Percentiles rank a stretch among this genome's conserved stretches.
Evolutionary conservation across 2,888 invertebrate species (phyloP).

Genomic region (Listrodromus nycthemerus): DNA sequence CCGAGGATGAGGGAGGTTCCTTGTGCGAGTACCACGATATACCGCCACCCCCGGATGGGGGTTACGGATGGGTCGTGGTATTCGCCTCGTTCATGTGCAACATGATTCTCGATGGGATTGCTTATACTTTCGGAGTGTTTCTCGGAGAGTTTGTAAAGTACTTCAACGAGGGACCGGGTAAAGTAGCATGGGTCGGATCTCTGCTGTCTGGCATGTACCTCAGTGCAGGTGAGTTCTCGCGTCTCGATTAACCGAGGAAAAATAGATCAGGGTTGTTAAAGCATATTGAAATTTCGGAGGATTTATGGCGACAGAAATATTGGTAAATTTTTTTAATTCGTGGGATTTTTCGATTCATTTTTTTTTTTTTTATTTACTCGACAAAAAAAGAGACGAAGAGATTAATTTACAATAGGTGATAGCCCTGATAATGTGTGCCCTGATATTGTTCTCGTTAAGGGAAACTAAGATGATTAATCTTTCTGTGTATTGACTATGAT

Average conservation of each 20-base stretch:
- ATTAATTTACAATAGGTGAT: not conserved
- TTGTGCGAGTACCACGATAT: conserved; percentile 91
- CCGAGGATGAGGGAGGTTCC: conserved; percentile 86
- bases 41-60: conserved; percentile 95
- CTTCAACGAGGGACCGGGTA: conserved; percentile 94
- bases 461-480: not conserved
- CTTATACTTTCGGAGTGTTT: conserved; percentile 99
- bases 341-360: conserved; percentile 5
- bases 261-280: no score
- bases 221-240: conserved; percentile 90
- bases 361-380: not conserved
- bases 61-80: conserved; percentile 98
- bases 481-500: not conserved
- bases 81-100: conserved; percentile 99
- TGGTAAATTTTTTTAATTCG: not conserved
- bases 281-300: no score
- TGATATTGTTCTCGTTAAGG: not conserved
- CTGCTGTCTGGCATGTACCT: conserved; percentile 98
- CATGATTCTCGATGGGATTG: conserved; percentile 98
- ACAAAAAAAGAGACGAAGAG: not conserved
- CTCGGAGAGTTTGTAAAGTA: conserved; percentile 91
- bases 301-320: no score
- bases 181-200: conserved; percentile 97
- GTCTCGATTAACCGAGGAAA: not conserved
- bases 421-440: not conserved